These are phyloP conservation scores for Ataeniobius toweri DNA, from an alignment of 2,797 vertebrate genomes.

Conservation along the genomic window DNA sequence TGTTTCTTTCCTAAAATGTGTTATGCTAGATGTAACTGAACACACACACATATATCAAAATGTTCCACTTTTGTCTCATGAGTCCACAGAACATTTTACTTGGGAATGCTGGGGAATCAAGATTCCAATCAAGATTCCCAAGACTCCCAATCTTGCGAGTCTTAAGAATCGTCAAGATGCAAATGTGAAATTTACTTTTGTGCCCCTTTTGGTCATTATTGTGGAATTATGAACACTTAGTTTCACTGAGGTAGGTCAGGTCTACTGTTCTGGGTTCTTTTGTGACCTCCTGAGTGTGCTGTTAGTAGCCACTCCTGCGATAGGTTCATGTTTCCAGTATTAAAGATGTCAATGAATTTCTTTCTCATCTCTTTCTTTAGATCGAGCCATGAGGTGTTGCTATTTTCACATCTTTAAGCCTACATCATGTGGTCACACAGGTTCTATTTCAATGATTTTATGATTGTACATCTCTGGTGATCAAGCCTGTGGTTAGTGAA, in stretches of 20 bases:
- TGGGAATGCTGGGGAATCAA: no score
- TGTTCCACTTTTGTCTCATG: background rate
- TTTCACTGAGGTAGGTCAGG: background rate
- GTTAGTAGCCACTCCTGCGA: background rate
- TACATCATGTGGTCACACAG: no score
- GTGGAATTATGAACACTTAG: background rate
- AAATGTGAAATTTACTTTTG: background rate
- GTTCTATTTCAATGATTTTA: no score
- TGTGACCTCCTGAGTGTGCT: background rate
- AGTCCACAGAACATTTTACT: background rate
- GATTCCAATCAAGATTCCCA: no score
- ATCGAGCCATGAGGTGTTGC: no score
- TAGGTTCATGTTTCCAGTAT: background rate
- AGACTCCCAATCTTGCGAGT: no score
- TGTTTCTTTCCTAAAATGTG: background rate
- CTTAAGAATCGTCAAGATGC: background rate
- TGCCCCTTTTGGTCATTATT: background rate
- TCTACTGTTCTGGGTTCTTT: background rate
- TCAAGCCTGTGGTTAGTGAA: no score
- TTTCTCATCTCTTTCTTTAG: background rate
- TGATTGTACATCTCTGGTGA: no score
- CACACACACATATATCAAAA: background rate
- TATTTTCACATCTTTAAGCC: no score
- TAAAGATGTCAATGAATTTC: background rate
- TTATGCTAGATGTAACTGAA: background rate